These are phyloP conservation scores for Rallus crepitans DNA, from an alignment of 2,797 vertebrate genomes.

Conservation along the genomic window DNA sequence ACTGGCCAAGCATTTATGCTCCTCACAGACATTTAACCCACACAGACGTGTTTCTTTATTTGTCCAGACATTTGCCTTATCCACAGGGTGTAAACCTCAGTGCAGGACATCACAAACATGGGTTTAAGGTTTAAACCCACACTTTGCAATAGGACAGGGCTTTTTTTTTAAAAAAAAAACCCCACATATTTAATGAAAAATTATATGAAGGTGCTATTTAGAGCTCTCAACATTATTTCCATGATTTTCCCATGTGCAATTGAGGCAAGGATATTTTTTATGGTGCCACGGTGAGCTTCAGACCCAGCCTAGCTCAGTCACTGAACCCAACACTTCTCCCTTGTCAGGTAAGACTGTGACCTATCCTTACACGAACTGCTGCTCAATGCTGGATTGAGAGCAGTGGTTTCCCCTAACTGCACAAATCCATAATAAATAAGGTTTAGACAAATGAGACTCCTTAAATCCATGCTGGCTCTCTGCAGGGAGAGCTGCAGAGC, in stretches of 20 bases:
- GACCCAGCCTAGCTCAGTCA: background rate
- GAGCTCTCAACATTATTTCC: background rate
- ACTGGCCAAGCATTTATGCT: constrained; percentile 23
- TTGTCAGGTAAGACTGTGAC: background rate
- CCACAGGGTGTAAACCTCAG: background rate
- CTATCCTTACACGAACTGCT: background rate
- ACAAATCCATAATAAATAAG: background rate
- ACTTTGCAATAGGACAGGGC: background rate
- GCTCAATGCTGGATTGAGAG: background rate
- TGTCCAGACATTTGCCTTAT: background rate
- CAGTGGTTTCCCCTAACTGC: background rate
- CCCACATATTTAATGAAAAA: background rate
- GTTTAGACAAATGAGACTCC: background rate
- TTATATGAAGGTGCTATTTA: background rate
- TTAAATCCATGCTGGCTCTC: background rate
- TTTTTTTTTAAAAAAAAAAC: no score
- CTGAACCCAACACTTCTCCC: fast-evolving
- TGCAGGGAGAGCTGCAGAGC: background rate
- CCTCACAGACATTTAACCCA: constrained; percentile 33
- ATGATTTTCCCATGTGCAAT: fast-evolving
- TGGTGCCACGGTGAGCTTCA: background rate
- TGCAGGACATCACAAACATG: background rate
- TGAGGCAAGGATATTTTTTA: background rate
- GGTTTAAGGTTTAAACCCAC: background rate
- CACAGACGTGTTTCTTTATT: background rate